phyloP scores from a whole-genome alignment of 1,140 invertebrate genomes.

The Bombus polaris region DNA sequence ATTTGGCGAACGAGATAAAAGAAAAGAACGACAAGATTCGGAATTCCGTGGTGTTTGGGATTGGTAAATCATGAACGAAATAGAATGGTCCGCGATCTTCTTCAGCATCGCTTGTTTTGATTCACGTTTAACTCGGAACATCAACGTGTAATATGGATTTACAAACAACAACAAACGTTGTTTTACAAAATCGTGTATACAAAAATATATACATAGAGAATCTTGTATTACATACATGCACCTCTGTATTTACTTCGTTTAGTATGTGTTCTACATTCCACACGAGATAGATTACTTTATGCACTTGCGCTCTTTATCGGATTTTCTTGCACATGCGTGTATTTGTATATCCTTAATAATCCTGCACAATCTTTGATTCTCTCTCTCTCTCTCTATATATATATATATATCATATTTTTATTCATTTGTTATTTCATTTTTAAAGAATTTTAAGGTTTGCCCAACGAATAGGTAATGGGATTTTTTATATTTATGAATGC shows the following conservation, averaged over 20 bases:
- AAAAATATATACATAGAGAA: slow-evolving; percentile 37
- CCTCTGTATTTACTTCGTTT: slow-evolving; percentile 11
- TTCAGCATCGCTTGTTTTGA: slow-evolving; percentile 62
- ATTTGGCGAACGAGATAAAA: background rate
- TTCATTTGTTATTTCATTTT: background rate
- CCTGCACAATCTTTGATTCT: background rate
- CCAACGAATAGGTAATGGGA: background rate
- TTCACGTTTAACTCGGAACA: slow-evolving; percentile 29
- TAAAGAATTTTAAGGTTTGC: too few relatives aligned
- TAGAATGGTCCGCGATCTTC: slow-evolving; percentile 11
- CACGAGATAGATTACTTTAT: slow-evolving; percentile 44
- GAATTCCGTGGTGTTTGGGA: slow-evolving; percentile 23
- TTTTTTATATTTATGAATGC: background rate
- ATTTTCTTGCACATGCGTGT: slow-evolving; percentile 45
- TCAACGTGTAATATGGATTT: slow-evolving; percentile 32
- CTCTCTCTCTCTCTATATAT: too few relatives aligned
- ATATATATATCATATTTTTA: background rate
- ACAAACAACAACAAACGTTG: slow-evolving; percentile 18
- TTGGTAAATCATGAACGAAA: slow-evolving; percentile 15
- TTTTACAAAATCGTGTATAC: slow-evolving; percentile 37
- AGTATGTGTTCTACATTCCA: background rate
- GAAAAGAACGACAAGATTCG: slow-evolving; percentile 13
- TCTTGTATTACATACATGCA: slow-evolving; percentile 23
- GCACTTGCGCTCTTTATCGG: slow-evolving; percentile 41
- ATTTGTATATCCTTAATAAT: slow-evolving; percentile 7